Evolutionary conservation across 1,140 invertebrate species (phyloP), one percentile per base, ranked within the genome.

Genomic region (Meloidogyne exigua): DNA sequence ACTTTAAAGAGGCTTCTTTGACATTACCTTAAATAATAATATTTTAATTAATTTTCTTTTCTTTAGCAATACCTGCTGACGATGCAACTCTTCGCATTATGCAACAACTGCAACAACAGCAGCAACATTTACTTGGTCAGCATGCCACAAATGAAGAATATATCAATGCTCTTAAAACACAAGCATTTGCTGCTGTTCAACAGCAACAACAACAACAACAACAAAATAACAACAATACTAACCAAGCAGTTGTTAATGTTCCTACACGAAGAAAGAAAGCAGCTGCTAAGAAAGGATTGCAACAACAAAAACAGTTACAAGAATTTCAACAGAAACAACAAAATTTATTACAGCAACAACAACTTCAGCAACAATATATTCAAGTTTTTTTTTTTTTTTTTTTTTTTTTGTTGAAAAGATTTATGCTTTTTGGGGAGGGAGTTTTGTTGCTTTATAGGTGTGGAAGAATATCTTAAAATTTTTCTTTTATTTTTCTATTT

Each of bases 201-300:
- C 74, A 26, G 25, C 74, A 25, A 25, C 74, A 28, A 44, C 44
- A 68, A n/a, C 73, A 75, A 26, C 68, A 75, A 26, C 36, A 39
- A 39, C 36, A 39, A 39, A 39, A 39, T 39, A 11, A 23, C 18
- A n/a, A n/a, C 65, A 66, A 21, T n/a, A 66, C 21, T 15, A 66
- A 67, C 21, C 10, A 67, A 26, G 23, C 12, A 26, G 23, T 15
- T n/a, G 26, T 32, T 32, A 57, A 39, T 49, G 28, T 73, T 18
- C 76, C 76, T 9, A 28, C 72, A 39, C 76, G 76, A 25, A 23
- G 76, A 15, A 78, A 78, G 68, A 78, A 78, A 44, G 76, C 76
- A 0, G 63, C 74, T n/a, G 76, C 76, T 7, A 78, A 78, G 39
- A 78, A 78, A 28, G 65, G 28, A 21, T 36, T 78, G 64, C 76